Base-by-base conservation (phyloP, 2,888 invertebrate species). In the Zelleria hepariella region DNA sequence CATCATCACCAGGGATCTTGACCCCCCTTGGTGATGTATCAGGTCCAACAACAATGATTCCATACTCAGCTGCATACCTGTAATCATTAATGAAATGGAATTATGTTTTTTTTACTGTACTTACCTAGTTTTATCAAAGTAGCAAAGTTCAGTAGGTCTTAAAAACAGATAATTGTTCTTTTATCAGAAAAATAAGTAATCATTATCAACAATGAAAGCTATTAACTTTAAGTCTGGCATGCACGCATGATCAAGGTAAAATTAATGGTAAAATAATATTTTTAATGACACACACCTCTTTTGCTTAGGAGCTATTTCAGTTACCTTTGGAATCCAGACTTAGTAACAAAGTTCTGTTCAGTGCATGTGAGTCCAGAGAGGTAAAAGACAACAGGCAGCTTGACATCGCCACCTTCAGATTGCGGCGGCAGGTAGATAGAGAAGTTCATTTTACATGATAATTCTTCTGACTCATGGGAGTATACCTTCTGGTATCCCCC, bases 21-120 rank as follows among this genome's bases (percentile, higher is more conserved):
- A 95, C 91, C 5, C 95, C 96, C 69, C 98, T 91, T 1, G 99
- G 99, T 66, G 98, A 98, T 0, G 99, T 99, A 74, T 99, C 99
- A 0, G 99, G 98, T 62, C 94, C 95, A 2, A 99, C 95, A 58
- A 99, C 91, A 63, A 97, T 92, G 2, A 99, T 83, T 0, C 95
- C 95, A 73, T 95, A 91, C 71, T 96, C 91, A 4, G 97, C 91
- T 4, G 99, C 99, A 82, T 94, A 93, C 69, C 91, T 91, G 64
- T 25, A 10, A n/a, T n/a, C n/a, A n/a, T n/a, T n/a, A n/a, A n/a
- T n/a, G n/a, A n/a, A n/a, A n/a, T 4, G 32, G 10, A 32, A 20
- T 27, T 21, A 27, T 18, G n/a, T n/a, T 42, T 15, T 15, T 26
- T 4, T 5, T 26, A 26, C 5, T 26, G 5, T 26, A 5, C 4